Percentiles rank a stretch among this genome's conserved stretches.
phyloP scores from a whole-genome alignment of 2,888 invertebrate species.

The Lymantria monacha region DNA sequence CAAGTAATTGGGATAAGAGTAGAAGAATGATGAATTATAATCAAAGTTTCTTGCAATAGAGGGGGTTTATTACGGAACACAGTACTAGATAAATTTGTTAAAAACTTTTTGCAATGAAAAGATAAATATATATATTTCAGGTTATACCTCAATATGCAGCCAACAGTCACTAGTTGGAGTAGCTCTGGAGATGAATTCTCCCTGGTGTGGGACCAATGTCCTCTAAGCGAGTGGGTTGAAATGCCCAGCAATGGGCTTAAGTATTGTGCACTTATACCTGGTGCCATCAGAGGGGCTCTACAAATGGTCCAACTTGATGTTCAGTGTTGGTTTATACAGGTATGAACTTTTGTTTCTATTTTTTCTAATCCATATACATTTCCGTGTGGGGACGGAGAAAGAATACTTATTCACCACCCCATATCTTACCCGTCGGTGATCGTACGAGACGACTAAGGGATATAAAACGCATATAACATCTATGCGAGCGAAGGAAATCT shows the following conservation, averaged over 20 bases:
- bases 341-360: slow-evolving; percentile 28
- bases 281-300: slow-evolving; percentile 95
- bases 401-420: no score
- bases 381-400: not conserved
- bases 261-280: slow-evolving; percentile 96
- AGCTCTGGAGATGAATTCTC: slow-evolving; percentile 98
- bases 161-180: slow-evolving; percentile 97
- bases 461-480: no score
- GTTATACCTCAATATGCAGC: slow-evolving; percentile 94
- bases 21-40: no score
- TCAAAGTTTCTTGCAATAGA: no score
- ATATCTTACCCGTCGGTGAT: no score
- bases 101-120: no score
- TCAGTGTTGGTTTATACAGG: slow-evolving; percentile 94
- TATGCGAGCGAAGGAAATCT: no score
- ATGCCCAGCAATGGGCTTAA: slow-evolving; percentile 92
- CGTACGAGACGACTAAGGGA: no score
- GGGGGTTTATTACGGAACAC: no score
- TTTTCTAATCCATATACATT: not conserved
- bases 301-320: slow-evolving; percentile 99
- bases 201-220: slow-evolving; percentile 96
- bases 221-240: slow-evolving; percentile 98
- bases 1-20: no score
- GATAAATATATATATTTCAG: slow-evolving; percentile 52
- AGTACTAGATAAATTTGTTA: no score